A percentile compares a stretch with the other conserved stretches of the same genome.
Conservation (phyloP, 2,113 vertebrate genomes). For the Lagopus muta region DNA sequence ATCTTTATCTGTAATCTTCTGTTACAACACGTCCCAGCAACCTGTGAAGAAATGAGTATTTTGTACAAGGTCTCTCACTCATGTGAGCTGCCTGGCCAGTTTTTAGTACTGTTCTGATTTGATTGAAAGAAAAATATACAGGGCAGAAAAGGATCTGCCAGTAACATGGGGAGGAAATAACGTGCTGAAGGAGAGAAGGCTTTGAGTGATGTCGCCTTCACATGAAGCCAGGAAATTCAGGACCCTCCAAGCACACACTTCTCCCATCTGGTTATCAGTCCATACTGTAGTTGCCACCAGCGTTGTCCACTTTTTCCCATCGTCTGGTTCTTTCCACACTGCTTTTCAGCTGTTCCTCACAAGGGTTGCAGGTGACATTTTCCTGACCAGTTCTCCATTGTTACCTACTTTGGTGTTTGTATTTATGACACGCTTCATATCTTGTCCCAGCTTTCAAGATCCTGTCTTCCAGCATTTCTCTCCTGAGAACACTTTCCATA, state of each 20-base stretch:
- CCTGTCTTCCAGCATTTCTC: background rate
- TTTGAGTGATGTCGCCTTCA: slow-evolving; percentile 45
- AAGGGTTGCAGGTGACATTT: background rate
- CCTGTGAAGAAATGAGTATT: slow-evolving; percentile 32
- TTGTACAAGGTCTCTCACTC: slow-evolving; percentile 21
- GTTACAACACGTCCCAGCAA: slow-evolving; percentile 32
- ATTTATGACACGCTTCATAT: background rate
- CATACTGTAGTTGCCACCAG: background rate
- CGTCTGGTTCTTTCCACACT: background rate
- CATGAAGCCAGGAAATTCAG: background rate
- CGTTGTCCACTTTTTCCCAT: background rate
- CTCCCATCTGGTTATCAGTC: background rate
- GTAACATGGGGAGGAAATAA: slow-evolving; percentile 9
- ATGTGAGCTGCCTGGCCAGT: slow-evolving; percentile 31
- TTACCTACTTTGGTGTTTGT: background rate
- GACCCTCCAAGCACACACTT: background rate
- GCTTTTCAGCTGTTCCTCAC: background rate
- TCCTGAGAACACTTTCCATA: background rate
- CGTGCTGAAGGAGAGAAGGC: slow-evolving; percentile 4
- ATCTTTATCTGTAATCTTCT: slow-evolving; percentile 39
- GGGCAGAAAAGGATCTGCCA: background rate
- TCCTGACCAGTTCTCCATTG: background rate
- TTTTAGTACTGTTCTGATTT: slow-evolving; percentile 41
- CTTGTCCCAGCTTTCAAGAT: slow-evolving; percentile 1
- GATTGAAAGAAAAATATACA: slow-evolving; percentile 59